Conservation (phyloP, 2,888 invertebrate species). For the Drosophila anomalata region DNA sequence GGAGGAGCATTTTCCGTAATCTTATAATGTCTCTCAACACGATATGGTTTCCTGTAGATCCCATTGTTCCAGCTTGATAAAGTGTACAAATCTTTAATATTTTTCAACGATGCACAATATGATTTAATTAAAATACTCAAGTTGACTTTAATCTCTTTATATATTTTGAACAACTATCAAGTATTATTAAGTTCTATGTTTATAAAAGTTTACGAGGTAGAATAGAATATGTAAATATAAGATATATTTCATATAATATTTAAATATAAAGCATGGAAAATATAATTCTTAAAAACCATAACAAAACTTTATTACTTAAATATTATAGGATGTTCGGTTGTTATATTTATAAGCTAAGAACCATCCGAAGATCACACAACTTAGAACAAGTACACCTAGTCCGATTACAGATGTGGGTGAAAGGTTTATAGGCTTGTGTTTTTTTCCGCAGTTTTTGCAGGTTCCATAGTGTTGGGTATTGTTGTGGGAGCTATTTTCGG, state of each 20-base stretch:
- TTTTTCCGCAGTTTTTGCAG: not conserved
- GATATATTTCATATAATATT: not conserved
- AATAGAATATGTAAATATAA: constrained; percentile 5
- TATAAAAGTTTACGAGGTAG: not conserved
- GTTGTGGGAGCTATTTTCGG: not conserved
- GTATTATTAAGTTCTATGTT: not conserved
- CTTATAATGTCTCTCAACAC: not conserved
- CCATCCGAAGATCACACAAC: constrained; percentile 5
- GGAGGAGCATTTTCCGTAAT: not conserved
- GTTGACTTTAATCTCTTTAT: not conserved
- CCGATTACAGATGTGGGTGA: not conserved
- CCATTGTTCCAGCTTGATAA: not conserved
- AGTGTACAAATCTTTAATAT: constrained; percentile 14
- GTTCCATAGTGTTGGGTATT: not conserved
- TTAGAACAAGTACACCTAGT: constrained; percentile 16
- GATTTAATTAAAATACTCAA: not conserved
- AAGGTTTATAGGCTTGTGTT: not conserved
- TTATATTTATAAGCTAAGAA: constrained; percentile 12
- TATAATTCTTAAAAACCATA: not conserved
- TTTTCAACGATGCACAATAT: not conserved
- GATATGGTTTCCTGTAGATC: constrained; percentile 1
- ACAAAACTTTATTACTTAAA: not conserved
- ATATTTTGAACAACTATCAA: not conserved
- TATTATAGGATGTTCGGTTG: constrained; percentile 3
- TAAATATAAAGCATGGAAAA: not conserved